These are phyloP conservation scores for Oopsacas minuta DNA, from an alignment of 37 sponge, comb jelly and placozoan species.

Conservation along the genomic window DNA sequence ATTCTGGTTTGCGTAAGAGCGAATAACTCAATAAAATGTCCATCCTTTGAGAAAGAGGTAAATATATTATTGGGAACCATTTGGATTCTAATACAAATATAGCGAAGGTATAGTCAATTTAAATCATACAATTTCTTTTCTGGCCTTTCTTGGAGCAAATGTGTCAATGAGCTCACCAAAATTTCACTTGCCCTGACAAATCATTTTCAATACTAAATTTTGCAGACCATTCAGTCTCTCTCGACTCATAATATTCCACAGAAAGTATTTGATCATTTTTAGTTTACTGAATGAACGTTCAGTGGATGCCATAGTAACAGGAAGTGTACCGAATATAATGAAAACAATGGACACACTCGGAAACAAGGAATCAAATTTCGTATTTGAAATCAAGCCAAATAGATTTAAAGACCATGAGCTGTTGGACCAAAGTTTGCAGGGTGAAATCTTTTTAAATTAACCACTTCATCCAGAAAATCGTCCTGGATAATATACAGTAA, in stretches of 20 bases:
- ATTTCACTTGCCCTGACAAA: background rate
- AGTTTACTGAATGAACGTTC: constrained; percentile 14
- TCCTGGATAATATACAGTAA: background rate
- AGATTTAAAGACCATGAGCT: background rate
- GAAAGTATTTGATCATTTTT: constrained; percentile 5
- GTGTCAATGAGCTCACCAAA: background rate
- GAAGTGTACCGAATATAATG: background rate
- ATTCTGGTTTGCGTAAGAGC: no score
- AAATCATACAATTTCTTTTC: background rate
- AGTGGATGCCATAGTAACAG: constrained; percentile 11
- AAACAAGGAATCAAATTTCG: background rate
- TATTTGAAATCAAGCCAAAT: background rate
- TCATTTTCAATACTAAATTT: background rate
- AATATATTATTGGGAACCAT: no score
- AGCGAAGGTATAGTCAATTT: background rate
- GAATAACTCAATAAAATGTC: no score
- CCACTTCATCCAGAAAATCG: background rate
- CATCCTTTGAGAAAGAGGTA: no score
- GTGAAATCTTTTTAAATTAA: background rate
- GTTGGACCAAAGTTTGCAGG: background rate
- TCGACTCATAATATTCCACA: background rate
- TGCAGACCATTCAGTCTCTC: constrained; percentile 5
- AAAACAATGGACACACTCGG: background rate
- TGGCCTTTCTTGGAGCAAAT: background rate
- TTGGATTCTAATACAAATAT: background rate